Base-by-base conservation (phyloP, 2,888 invertebrate species). In the Leptopilina myrica region DNA sequence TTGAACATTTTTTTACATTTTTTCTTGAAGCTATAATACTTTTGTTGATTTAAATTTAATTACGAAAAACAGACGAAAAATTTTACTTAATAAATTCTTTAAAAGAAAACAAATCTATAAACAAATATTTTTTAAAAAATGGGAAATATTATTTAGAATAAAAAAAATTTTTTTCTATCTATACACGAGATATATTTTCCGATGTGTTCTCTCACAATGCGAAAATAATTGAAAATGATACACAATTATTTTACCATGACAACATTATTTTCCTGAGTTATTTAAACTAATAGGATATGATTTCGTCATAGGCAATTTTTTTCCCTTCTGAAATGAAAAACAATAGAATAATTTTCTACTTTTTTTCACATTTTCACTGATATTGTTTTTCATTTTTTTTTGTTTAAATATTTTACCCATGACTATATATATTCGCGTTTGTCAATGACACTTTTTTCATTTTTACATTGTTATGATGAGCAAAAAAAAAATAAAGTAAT, bases 271-370 rank as follows among this genome's bases (percentile, higher is more conserved):
- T 20, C 46, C n/a, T 15, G 5, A 49, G 49, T 20, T 12, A 53
- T 69, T 69, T 49, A 49, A 69, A 46, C 49, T 20, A 53, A 69
- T 49, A 69, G 67, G 67, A 69, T 69, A 26, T 69, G 49, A 46
- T 46, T 69, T 69, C 26, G 67, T 69, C 49, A 69, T 69, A 11
- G 26, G 26, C 46, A 69, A 69, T 69, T 69, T 69, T 65, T 43
- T 49, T 14, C 49, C 15, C 15, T 69, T 49, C 49, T 12, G 49
- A 69, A 46, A 69, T 46, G 2, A 49, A 53, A 46, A 26, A 59
- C 59, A 59, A 59, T 59, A 59, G 59, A n/a, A n/a, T 59, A 33
- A 33, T 33, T 33, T 33, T 33, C 33, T 33, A 33, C 33, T 33
- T 33, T 33, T 33, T 33, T 33, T 33, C 33, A 33, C 33, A n/a